A percentile compares a stretch with the other conserved stretches of the same genome.
Conservation (phyloP, 1,140 invertebrate species). For the Holotrichia oblita region DNA sequence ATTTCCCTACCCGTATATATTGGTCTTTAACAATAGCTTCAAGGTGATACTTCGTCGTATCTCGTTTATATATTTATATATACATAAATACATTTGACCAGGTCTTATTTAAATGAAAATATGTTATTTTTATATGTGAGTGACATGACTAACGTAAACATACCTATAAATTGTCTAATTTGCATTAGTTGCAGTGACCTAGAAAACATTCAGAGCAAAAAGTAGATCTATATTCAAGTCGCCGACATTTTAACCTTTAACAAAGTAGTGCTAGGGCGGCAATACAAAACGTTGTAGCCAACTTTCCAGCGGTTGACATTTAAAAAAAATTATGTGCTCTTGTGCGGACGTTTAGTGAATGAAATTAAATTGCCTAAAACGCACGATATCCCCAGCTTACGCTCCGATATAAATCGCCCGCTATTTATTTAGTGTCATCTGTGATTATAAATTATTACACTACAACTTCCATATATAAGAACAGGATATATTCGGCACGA, state of each 20-base stretch:
- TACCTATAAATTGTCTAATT: constrained; percentile 1
- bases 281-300: constrained; percentile 10
- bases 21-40: no score
- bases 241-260: constrained; percentile 32
- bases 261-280: neutral
- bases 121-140: neutral
- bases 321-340: neutral
- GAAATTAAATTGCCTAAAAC: constrained; percentile 23
- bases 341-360: neutral
- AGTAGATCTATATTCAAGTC: constrained; percentile 20
- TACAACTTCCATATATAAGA: neutral
- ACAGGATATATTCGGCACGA: no score
- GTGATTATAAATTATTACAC: neutral
- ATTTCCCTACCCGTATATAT: no score
- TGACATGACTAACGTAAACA: neutral
- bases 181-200: constrained; percentile 12
- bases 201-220: constrained; percentile 35
- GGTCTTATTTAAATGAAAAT: neutral
- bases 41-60: no score
- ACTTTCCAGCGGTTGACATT: constrained; percentile 19
- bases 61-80: no score
- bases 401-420: neutral
- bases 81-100: no score
- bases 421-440: neutral
- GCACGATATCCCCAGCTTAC: neutral